A percentile compares a stretch with the other conserved stretches of the same genome.
These are phyloP conservation scores for Cyanoliseus patagonus DNA, from an alignment of 2,113 vertebrate genomes.

Conservation along the genomic window DNA sequence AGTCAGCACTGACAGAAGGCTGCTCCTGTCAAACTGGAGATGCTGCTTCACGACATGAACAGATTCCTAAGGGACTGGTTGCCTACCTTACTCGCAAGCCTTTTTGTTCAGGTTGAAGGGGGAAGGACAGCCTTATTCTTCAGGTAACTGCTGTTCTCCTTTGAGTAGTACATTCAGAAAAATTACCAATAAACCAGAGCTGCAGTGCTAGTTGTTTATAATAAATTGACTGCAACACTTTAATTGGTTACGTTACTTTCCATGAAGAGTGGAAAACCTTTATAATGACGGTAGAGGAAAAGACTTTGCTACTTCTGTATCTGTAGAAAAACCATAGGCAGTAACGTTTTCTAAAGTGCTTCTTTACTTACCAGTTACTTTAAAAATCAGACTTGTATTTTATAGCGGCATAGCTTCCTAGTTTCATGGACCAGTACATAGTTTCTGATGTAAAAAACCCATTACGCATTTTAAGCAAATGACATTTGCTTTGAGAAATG, in stretches of 20 bases:
- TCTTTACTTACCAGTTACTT: conserved; percentile 33
- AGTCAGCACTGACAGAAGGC: neutral
- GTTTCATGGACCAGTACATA: neutral
- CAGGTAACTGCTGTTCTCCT: neutral
- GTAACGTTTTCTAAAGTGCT: conserved; percentile 65
- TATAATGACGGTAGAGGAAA: neutral
- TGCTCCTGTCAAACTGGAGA: neutral
- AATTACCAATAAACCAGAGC: neutral
- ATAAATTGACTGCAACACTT: neutral
- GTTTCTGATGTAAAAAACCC: conserved; percentile 65
- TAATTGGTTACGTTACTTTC: neutral
- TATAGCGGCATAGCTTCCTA: neutral
- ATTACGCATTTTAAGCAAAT: neutral
- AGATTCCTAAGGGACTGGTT: neutral
- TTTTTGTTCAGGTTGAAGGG: neutral
- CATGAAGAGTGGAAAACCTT: conserved; percentile 4
- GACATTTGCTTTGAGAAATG: conserved; percentile 31
- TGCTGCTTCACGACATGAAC: neutral
- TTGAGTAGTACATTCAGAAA: conserved; percentile 50
- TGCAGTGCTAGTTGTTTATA: neutral
- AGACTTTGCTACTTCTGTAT: neutral
- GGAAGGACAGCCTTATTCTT: neutral
- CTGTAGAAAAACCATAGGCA: conserved; percentile 48
- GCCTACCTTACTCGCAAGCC: neutral
- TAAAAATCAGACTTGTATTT: neutral